Conservation (phyloP, 2,113 vertebrate species). For the Pimephales promelas region DNA sequence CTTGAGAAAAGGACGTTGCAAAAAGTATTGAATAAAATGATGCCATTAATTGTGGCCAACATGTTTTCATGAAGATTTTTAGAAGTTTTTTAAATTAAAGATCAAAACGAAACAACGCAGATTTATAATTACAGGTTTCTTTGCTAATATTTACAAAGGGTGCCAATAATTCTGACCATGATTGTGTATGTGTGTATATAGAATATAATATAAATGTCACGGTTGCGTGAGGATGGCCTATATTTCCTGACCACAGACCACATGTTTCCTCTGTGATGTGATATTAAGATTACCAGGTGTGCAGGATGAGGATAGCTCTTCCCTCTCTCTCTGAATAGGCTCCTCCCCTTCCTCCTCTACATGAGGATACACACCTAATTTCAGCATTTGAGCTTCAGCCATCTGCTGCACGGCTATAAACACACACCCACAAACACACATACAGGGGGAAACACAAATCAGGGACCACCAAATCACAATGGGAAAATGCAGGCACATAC, state of each 20-base stretch:
- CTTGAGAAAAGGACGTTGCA: too few species aligned
- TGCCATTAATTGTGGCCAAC: too few species aligned
- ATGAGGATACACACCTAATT: slow-evolving; percentile 80
- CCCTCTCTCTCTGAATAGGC: slow-evolving; percentile 67
- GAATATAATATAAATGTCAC: neutral
- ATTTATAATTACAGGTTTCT: too few species aligned
- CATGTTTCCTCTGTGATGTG: slow-evolving; percentile 1
- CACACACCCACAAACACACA: slow-evolving; percentile 46
- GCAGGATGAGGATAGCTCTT: slow-evolving; percentile 60
- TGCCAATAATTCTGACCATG: too few species aligned
- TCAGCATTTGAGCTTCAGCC: slow-evolving; percentile 92
- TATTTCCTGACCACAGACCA: neutral
- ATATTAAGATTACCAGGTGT: slow-evolving; percentile 43
- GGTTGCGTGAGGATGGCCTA: neutral
- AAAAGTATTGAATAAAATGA: too few species aligned
- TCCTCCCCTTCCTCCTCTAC: slow-evolving; percentile 78
- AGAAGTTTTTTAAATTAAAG: too few species aligned
- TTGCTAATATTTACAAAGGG: too few species aligned
- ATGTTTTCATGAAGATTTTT: too few species aligned
- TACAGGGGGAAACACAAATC: slow-evolving; percentile 22
- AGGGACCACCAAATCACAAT: slow-evolving; percentile 29
- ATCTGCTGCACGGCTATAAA: slow-evolving; percentile 92
- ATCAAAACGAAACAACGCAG: too few species aligned
- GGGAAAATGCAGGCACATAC: slow-evolving; percentile 3
- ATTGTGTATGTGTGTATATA: too few species aligned